Base-by-base conservation (phyloP, 2,113 vertebrate genomes). In the Hippopotamus amphibius region DNA sequence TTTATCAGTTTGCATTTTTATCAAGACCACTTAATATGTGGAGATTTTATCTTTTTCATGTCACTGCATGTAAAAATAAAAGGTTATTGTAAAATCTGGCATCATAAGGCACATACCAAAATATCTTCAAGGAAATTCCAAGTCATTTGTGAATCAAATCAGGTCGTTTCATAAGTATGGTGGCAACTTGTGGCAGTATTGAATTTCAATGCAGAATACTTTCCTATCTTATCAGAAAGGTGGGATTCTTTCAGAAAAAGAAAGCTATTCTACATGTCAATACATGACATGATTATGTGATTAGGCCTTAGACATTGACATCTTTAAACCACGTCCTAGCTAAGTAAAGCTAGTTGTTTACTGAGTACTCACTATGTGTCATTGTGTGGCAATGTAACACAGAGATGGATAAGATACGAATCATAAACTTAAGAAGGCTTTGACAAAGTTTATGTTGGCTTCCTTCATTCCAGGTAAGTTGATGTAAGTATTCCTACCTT, bases 121-220 rank as follows among this genome's bases (percentile, higher is more conserved):
- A 7, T 77, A 72, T 59, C 63, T 93, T 94, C 72, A 76, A 93
- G 77, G 69, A 96, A 93, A 95, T 72, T 91, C 6, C 14, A 59
- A 61, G 17, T 91, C 22, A 74, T 10, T 83, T 55, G 13, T 96
- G 41, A 90, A 69, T 37, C 43, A 74, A 57, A 74, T 65, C 24
- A 65, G 50, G 33, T 61, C 13, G 68, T 84, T 80, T 76, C 7
- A 16, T 85, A 43, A 65, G 13, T 53, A 48, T 86, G 41, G 17
- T 68, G 41, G 33, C 12, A 94, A 66, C 10, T 79, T 66, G 6
- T 63, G 43, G 43, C 17, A 87, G 81, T 66, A 71, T 0, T 85
- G 53, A 93, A 88, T 95, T 94, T 94, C 79, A 85, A 69, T 81
- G 37, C 2, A 61, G 65, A 14, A 14, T 82, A 68, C 16, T 80